These are phyloP conservation scores for Furnarius figulus DNA, from an alignment of 2,113 vertebrate species.

Conservation along the genomic window DNA sequence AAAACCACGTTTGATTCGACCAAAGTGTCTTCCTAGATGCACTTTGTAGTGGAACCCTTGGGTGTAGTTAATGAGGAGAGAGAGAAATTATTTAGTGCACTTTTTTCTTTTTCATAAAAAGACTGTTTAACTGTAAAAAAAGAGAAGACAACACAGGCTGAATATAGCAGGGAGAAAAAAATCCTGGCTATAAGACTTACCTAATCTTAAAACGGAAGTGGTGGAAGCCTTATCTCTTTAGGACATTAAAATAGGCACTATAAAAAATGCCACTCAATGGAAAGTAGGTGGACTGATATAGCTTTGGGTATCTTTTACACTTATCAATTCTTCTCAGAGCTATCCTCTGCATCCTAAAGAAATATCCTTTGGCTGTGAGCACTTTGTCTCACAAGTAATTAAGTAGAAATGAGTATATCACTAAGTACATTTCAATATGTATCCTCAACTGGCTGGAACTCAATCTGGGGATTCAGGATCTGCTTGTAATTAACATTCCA, in stretches of 20 bases:
- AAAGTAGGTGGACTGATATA: not conserved
- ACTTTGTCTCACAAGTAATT: slow-evolving; percentile 46
- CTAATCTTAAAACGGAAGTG: not conserved
- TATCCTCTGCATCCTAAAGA: slow-evolving; percentile 33
- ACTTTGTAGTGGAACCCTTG: not conserved
- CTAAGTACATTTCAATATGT: slow-evolving; percentile 24
- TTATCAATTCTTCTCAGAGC: slow-evolving; percentile 15
- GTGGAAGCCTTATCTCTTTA: not conserved
- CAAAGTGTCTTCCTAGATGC: not conserved
- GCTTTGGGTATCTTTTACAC: not conserved
- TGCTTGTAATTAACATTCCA: slow-evolving; percentile 68
- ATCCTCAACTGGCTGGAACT: slow-evolving; percentile 40
- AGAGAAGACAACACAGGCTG: not conserved
- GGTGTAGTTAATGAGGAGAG: not conserved
- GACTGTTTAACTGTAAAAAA: not conserved
- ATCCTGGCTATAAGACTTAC: not conserved
- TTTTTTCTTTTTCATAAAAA: not conserved
- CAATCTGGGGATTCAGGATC: slow-evolving; percentile 42
- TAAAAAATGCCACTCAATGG: not conserved
- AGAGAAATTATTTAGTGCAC: not conserved
- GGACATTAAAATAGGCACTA: not conserved
- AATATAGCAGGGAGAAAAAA: not conserved
- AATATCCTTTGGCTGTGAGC: not conserved
- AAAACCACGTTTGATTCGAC: not conserved
- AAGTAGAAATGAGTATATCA: slow-evolving; percentile 22